phyloP scores from a whole-genome alignment of 2,113 vertebrate species.

The Epinephelus cyanopodus region DNA sequence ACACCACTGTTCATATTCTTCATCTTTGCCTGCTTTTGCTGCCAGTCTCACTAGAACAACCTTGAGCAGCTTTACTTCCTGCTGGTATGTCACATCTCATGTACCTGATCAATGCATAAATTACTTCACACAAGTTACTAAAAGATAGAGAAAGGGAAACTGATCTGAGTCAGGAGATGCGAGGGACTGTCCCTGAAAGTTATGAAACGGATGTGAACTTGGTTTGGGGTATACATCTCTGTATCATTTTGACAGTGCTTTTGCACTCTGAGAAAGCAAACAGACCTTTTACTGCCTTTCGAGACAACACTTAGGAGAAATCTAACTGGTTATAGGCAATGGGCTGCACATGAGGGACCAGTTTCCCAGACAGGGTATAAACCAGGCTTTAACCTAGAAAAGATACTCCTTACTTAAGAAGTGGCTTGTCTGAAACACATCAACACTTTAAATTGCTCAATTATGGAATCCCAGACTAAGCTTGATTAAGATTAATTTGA shows the following conservation, averaged over 20 bases:
- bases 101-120: slow-evolving; percentile 36
- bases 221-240: slow-evolving; percentile 36
- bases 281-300: slow-evolving; percentile 59
- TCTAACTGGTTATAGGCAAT: slow-evolving; percentile 20
- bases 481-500: background rate
- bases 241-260: slow-evolving; percentile 42
- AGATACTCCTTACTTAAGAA: background rate
- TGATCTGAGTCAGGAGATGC: slow-evolving; percentile 33
- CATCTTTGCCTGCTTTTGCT: slow-evolving; percentile 6
- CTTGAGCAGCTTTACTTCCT: slow-evolving; percentile 15
- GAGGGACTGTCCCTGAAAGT: slow-evolving; percentile 68
- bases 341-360: slow-evolving; percentile 3
- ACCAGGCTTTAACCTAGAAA: slow-evolving; percentile 6
- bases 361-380: background rate
- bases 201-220: slow-evolving; percentile 50
- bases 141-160: slow-evolving; percentile 12
- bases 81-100: slow-evolving; percentile 46
- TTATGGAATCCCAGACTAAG: slow-evolving; percentile 1
- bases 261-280: slow-evolving; percentile 1
- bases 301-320: slow-evolving; percentile 42
- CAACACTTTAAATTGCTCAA: background rate
- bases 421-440: background rate
- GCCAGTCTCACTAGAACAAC: background rate
- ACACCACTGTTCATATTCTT: background rate
- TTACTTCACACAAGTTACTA: slow-evolving; percentile 33